phyloP scores from a whole-genome alignment of 2,113 vertebrate species.

The Anguilla rostrata region DNA sequence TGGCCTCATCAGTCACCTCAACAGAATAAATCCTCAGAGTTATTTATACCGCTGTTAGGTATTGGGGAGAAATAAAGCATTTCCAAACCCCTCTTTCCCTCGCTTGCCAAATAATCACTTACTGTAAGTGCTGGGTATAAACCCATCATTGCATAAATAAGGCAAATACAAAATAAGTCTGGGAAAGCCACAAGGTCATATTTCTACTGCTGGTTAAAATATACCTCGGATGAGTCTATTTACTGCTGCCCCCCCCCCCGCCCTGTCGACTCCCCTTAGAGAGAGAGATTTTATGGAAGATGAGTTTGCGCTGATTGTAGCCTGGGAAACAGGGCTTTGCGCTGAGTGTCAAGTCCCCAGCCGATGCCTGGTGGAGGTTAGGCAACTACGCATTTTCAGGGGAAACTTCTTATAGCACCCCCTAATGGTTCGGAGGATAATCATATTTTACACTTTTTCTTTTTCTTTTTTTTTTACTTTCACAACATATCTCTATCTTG shows the following conservation, averaged over 20 bases:
- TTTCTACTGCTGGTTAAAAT: conserved; percentile 3
- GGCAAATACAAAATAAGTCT: conserved; percentile 23
- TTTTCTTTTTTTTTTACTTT: conserved; percentile 14
- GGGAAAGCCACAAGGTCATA: conserved; percentile 32
- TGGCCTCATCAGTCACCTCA: not conserved
- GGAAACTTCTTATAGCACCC: conserved; percentile 40
- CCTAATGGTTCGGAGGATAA: conserved; percentile 39
- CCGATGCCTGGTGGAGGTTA: conserved; percentile 38
- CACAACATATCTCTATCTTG: not conserved
- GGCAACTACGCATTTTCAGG: conserved; percentile 32
- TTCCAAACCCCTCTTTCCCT: conserved; percentile 28
- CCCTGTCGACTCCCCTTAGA: conserved; percentile 17
- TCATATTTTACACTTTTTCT: conserved; percentile 39
- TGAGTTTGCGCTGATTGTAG: conserved; percentile 48
- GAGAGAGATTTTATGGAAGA: conserved; percentile 44
- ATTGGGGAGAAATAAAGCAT: conserved; percentile 36
- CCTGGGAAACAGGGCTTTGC: conserved; percentile 20
- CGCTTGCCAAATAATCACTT: conserved; percentile 48
- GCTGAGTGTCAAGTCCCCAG: conserved; percentile 39
- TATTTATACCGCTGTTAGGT: conserved; percentile 28
- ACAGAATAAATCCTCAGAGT: conserved; percentile 19
- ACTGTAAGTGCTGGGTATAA: conserved; percentile 30
- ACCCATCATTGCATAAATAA: conserved; percentile 40
- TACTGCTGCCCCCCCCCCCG: not conserved
- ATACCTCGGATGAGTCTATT: conserved; percentile 9